Evolutionary conservation across 1,140 invertebrate species (phyloP).

Genomic region (Trichonephila inaurata): DNA sequence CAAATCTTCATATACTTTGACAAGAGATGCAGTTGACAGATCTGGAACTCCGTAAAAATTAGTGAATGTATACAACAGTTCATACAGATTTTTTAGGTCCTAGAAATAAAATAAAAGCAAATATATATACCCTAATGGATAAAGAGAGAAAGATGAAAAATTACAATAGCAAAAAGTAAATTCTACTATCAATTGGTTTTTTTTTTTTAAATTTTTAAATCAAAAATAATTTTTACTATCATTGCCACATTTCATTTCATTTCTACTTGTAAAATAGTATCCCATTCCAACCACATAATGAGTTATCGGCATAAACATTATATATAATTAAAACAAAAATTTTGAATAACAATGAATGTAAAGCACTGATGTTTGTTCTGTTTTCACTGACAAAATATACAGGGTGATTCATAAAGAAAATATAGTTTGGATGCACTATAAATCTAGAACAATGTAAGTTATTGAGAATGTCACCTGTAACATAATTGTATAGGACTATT

Average conservation of each 20-base stretch:
- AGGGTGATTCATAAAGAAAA: too few species aligned
- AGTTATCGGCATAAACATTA: too few species aligned
- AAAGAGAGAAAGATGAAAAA: not conserved
- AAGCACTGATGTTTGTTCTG: not conserved
- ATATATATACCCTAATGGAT: not conserved
- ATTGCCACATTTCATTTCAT: too few species aligned
- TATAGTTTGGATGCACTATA: too few species aligned
- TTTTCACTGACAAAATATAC: not conserved
- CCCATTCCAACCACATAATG: too few species aligned
- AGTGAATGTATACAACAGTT: conserved; percentile 56
- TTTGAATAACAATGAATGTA: not conserved
- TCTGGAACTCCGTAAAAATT: conserved; percentile 50
- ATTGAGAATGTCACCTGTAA: too few species aligned
- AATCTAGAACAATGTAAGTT: too few species aligned
- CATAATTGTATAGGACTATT: too few species aligned
- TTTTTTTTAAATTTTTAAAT: too few species aligned
- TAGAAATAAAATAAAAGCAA: not conserved
- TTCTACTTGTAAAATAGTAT: too few species aligned
- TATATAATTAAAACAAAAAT: not conserved
- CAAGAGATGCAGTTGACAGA: conserved; percentile 57
- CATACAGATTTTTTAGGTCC: not conserved
- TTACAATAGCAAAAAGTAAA: not conserved
- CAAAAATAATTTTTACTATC: too few species aligned
- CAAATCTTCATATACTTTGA: conserved; percentile 36
- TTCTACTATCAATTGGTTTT: too few species aligned